A percentile compares a stretch with the other conserved stretches of the same genome.
phyloP scores from a whole-genome alignment of 2,888 invertebrate species.

The Hydrotaea cyrtoneurina region DNA sequence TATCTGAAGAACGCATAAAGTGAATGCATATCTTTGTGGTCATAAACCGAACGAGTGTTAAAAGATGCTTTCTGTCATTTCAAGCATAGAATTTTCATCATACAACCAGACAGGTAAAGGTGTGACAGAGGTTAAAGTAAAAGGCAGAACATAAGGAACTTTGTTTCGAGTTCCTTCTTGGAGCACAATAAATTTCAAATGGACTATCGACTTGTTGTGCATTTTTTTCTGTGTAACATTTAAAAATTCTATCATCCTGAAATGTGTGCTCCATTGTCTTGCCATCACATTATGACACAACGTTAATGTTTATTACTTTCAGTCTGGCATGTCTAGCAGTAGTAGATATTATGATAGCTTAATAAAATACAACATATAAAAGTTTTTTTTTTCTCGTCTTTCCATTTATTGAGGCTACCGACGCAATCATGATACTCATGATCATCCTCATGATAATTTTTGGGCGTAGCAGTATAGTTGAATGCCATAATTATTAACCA shows the following conservation, averaged over 20 bases:
- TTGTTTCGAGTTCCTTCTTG: no score
- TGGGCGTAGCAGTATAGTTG: background rate
- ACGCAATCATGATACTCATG: background rate
- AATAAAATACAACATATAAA: background rate
- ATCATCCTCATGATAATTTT: background rate
- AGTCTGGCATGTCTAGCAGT: constrained; percentile 8
- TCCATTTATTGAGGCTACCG: background rate
- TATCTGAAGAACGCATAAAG: background rate
- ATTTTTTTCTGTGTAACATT: no score
- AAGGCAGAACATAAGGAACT: background rate
- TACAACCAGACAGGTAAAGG: background rate
- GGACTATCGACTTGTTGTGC: background rate
- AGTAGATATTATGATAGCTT: background rate
- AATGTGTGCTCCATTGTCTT: background rate
- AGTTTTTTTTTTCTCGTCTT: background rate
- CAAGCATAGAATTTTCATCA: background rate
- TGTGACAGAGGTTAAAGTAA: background rate
- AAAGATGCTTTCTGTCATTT: constrained; percentile 7
- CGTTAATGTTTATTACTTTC: constrained; percentile 23
- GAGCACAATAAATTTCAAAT: background rate
- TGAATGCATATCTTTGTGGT: background rate
- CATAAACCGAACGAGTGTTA: constrained; percentile 2
- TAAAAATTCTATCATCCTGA: background rate
- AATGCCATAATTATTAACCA: constrained; percentile 31
- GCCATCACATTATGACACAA: background rate